Conservation (phyloP, 2,797 vertebrate genomes). For the Cirrhinus molitorella region DNA sequence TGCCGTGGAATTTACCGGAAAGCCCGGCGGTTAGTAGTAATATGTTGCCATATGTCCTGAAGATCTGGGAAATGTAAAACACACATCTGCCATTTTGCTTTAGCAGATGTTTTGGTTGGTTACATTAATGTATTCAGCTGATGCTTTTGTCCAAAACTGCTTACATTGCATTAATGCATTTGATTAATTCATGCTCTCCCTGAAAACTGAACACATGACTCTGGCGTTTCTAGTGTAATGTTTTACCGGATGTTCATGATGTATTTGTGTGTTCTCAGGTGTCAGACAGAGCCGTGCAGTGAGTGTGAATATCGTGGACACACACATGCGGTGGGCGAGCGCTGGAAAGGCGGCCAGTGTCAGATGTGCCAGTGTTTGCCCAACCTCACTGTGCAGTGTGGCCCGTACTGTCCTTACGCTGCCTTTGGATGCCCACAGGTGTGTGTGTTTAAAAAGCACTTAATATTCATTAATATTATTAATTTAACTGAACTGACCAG, state of each 20-base stretch:
- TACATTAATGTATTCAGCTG: not conserved
- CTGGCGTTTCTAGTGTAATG: not conserved
- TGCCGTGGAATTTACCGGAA: slow-evolving; percentile 91
- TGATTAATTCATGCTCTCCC: not conserved
- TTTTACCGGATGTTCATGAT: not conserved
- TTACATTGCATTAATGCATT: not conserved
- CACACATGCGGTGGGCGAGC: slow-evolving; percentile 75
- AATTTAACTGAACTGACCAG: not conserved
- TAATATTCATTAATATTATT: not conserved
- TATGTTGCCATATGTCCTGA: too few relatives aligned
- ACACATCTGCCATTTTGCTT: not conserved
- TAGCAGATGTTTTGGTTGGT: not conserved
- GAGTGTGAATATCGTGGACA: slow-evolving; percentile 81
- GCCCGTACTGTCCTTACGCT: slow-evolving; percentile 80
- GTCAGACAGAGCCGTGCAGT: slow-evolving; percentile 83
- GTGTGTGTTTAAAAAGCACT: not conserved
- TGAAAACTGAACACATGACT: not conserved
- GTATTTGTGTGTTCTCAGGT: slow-evolving; percentile 73
- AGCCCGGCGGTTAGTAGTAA: slow-evolving; percentile 82
- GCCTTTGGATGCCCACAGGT: slow-evolving; percentile 82
- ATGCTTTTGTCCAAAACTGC: not conserved
- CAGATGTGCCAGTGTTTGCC: slow-evolving; percentile 85
- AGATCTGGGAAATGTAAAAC: not conserved
- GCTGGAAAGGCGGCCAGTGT: slow-evolving; percentile 83
- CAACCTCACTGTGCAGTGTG: slow-evolving; percentile 76